Percentiles rank a stretch among this genome's conserved stretches.
Evolutionary conservation across 2,113 vertebrate species (phyloP).

Genomic region (Pungitius pungitius): DNA sequence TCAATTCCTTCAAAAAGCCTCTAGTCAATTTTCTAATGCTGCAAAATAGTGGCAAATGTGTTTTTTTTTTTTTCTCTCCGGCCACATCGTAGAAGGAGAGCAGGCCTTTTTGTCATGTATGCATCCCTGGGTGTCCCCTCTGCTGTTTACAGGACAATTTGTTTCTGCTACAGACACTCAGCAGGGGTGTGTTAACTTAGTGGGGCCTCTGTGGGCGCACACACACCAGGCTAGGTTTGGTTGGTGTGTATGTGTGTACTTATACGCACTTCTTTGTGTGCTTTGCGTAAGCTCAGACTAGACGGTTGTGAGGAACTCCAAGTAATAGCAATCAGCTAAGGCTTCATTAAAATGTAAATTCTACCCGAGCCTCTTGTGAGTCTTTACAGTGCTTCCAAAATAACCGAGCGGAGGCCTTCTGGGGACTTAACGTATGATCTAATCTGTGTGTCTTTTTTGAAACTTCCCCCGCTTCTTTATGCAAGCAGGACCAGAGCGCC

Average conservation of each 20-base stretch:
- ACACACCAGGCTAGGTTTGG: conserved; percentile 7
- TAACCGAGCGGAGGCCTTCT: conserved; percentile 53
- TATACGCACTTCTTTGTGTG: conserved; percentile 28
- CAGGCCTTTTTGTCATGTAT: conserved; percentile 35
- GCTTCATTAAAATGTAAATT: conserved; percentile 78
- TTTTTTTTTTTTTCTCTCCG: conserved; percentile 1
- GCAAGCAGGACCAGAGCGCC: conserved; percentile 53
- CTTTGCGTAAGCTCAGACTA: conserved; percentile 32
- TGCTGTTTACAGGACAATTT: conserved; percentile 63
- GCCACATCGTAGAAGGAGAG: conserved; percentile 15
- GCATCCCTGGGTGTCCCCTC: conserved; percentile 29
- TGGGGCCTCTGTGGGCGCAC: conserved; percentile 12
- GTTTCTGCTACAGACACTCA: conserved; percentile 58
- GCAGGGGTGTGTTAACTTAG: conserved; percentile 56
- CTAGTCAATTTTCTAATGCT: conserved; percentile 17
- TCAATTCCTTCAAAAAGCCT: background rate
- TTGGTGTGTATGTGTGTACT: background rate
- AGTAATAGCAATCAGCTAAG: conserved; percentile 68
- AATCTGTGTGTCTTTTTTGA: conserved; percentile 62
- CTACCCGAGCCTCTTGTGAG: conserved; percentile 58
- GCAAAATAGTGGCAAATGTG: conserved; percentile 26
- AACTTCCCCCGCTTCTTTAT: conserved; percentile 39
- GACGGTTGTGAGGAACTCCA: conserved; percentile 41
- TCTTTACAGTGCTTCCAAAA: conserved; percentile 71
- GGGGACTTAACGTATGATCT: conserved; percentile 67